phyloP scores from a whole-genome alignment of 92 coral and sea anemone species.

The Metridium senile region DNA sequence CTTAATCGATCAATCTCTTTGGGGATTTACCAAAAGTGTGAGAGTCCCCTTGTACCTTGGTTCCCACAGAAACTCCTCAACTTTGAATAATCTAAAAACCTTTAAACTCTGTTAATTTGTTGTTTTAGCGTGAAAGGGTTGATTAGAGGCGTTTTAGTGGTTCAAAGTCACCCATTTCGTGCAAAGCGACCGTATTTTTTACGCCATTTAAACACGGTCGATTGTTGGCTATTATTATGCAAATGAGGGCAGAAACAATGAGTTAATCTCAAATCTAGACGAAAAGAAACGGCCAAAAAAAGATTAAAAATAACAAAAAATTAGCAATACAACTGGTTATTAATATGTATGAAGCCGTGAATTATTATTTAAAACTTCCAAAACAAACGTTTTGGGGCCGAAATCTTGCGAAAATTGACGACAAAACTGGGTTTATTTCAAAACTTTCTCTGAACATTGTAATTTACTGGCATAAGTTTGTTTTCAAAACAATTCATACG shows the following conservation, averaged over 20 bases:
- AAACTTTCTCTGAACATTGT: neutral
- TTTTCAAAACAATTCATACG: neutral
- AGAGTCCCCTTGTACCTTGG: neutral
- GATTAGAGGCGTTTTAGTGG: neutral
- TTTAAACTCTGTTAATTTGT: neutral
- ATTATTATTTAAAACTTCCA: neutral
- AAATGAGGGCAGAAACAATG: conserved; percentile 27
- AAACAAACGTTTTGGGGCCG: neutral
- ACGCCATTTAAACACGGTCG: neutral
- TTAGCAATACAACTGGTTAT: neutral
- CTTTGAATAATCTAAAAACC: neutral
- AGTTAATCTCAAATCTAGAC: conserved; percentile 44
- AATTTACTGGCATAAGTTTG: neutral
- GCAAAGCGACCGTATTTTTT: neutral
- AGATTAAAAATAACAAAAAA: neutral
- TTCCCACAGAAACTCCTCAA: neutral
- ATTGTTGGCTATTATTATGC: conserved; percentile 31
- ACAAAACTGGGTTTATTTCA: neutral
- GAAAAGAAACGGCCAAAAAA: conserved; percentile 29
- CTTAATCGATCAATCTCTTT: neutral
- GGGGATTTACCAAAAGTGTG: neutral
- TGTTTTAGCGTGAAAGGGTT: neutral
- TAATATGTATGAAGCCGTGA: conserved; percentile 28
- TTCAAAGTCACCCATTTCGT: too few relatives aligned
- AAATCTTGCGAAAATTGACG: neutral